phyloP scores from a whole-genome alignment of 92 coral and sea anemone genomes.

The Paragorgia papillata region DNA sequence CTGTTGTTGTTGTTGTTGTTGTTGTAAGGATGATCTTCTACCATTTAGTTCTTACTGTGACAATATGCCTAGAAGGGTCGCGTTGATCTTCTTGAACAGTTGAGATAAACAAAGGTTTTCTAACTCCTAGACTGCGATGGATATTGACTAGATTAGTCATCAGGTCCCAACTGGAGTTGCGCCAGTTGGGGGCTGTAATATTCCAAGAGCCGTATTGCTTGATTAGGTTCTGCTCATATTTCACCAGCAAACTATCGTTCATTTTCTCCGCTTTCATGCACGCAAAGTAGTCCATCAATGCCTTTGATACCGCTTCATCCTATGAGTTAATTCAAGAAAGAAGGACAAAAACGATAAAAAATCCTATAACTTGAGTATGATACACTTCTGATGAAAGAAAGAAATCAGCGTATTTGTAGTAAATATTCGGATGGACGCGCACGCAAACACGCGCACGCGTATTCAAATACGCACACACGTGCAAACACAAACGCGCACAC shows the following conservation, averaged over 20 bases:
- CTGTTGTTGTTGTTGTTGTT: no score
- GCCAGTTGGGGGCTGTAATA: conserved; percentile 70
- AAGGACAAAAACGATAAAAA: no score
- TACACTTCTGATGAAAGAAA: no score
- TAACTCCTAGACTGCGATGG: conserved; percentile 59
- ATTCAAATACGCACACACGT: no score
- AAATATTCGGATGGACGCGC: no score
- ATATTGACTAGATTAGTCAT: conserved; percentile 55
- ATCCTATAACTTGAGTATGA: no score
- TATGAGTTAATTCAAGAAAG: no score
- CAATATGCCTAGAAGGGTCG: conserved; percentile 66
- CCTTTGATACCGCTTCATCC: conserved; percentile 87
- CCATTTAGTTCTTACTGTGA: no score
- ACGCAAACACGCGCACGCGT: no score
- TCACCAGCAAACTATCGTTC: conserved; percentile 58
- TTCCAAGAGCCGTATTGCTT: conserved; percentile 79
- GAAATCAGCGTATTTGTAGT: no score
- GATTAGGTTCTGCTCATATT: conserved; percentile 62
- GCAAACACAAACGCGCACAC: no score
- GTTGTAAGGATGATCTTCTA: no score
- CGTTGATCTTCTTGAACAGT: conserved; percentile 58
- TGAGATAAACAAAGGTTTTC: conserved; percentile 56
- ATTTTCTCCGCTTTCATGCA: conserved; percentile 69
- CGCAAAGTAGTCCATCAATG: conserved; percentile 75
- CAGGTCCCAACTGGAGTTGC: conserved; percentile 68